phyloP scores from a whole-genome alignment of 1,140 invertebrate genomes.

The Arion vulgaris region DNA sequence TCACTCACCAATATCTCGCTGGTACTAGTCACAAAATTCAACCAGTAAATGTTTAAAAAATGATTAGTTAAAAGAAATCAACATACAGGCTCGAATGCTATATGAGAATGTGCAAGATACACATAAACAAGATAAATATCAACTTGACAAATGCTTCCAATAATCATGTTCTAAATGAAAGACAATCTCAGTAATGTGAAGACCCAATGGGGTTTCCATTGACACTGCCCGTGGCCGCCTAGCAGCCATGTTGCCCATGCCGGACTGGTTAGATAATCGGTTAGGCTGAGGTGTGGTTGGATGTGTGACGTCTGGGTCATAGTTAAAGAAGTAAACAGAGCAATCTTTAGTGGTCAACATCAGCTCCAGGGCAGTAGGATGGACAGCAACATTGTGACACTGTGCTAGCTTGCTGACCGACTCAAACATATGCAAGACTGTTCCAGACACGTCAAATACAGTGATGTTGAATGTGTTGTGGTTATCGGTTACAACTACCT shows the following conservation, averaged over 20 bases:
- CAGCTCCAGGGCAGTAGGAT: conserved; percentile 97
- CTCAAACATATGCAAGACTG: conserved; percentile 95
- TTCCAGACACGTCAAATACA: conserved; percentile 87
- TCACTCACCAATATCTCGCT: too few relatives aligned
- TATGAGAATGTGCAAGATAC: too few relatives aligned
- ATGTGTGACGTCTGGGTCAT: conserved; percentile 67
- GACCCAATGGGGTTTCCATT: conserved; percentile 7
- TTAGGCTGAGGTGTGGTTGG: too few relatives aligned
- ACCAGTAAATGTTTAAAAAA: too few relatives aligned
- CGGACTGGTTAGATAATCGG: too few relatives aligned
- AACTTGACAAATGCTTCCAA: too few relatives aligned
- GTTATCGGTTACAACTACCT: conserved; percentile 98
- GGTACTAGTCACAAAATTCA: too few relatives aligned
- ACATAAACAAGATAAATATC: too few relatives aligned
- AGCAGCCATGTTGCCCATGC: background rate
- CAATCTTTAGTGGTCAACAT: conserved; percentile 99
- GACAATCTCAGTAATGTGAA: background rate
- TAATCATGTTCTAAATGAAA: too few relatives aligned
- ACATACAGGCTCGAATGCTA: too few relatives aligned
- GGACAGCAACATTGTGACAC: conserved; percentile 98
- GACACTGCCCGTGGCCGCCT: background rate
- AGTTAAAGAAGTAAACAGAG: conserved; percentile 98
- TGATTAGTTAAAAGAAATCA: too few relatives aligned
- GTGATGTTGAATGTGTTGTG: conserved; percentile 99
- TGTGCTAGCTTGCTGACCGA: conserved; percentile 99